Base-by-base conservation (phyloP, 1,140 invertebrate species). In the Drosophila sucinea region DNA sequence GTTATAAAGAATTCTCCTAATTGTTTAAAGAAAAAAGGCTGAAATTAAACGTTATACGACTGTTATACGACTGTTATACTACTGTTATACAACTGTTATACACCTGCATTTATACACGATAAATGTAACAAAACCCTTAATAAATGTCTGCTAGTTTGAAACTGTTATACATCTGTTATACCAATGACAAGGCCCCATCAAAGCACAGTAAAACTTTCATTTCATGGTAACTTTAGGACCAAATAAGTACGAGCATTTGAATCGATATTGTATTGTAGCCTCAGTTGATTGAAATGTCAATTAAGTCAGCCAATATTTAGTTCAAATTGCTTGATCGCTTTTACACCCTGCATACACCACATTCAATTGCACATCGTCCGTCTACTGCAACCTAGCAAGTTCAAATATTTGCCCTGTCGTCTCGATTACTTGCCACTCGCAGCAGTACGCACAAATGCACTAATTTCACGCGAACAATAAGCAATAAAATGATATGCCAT, bases 401-500 rank as follows among this genome's bases (percentile, higher is more conserved):
- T 23, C 64, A 84, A 84, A 84, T 84, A 84, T 84, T 84, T 79
- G 63, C 60, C 74, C 66, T 80, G 80, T 67, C 75, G 73, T 84
- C 73, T 76, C 72, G 55, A 54, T 61, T 65, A 40, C 40, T n/a
- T 23, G 25, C 29, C 7, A 29, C 70, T 17, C 33, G 4, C n/a
- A 40, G 61, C 56, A 70, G 62, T 65, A 80, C 81, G 81, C 81
- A 84, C 81, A 84, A 84, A 77, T 77, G 81, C 77, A 84, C 81
- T 70, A 84, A 84, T 84, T 84, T 73, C 69, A 69, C 55, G 81
- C 74, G 56, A 58, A 86, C 82, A 86, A 81, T 85, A 73, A 79
- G 82, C 82, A 86, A 86, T 86, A 86, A 86, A 86, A 82, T 87
- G 72, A 82, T 82, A 82, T 86, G 83, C 76, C 79, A 87, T 79